Percentiles rank a stretch among this genome's conserved stretches.
Evolutionary conservation across 2,888 invertebrate species (phyloP).

Genomic region (Biston betularia): DNA sequence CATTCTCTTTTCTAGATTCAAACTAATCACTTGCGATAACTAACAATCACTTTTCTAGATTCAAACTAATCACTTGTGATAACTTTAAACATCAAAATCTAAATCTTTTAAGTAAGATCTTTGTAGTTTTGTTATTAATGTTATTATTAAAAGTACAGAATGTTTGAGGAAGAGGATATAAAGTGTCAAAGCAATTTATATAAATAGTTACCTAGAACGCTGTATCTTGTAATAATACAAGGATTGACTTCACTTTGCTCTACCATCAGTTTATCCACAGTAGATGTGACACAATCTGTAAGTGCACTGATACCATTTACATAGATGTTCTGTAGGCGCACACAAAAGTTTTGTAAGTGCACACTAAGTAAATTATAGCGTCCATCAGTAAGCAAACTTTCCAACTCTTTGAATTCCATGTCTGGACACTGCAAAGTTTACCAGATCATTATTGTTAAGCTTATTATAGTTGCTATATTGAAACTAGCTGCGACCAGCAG

Average conservation of each 20-base stretch:
- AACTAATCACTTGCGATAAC: too few relatives aligned
- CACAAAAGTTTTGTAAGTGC: conserved; percentile 87
- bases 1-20: too few relatives aligned
- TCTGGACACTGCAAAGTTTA: conserved; percentile 88
- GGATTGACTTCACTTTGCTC: conserved; percentile 79
- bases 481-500: too few relatives aligned
- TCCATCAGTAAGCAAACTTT: conserved; percentile 87
- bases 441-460: background rate
- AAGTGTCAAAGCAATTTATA: background rate
- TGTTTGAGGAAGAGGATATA: too few relatives aligned
- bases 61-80: too few relatives aligned
- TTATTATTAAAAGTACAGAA: too few relatives aligned
- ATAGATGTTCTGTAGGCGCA: conserved; percentile 85
- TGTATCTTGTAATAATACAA: conserved; percentile 87
- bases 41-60: too few relatives aligned
- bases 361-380: conserved; percentile 86
- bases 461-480: background rate
- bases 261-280: conserved; percentile 87
- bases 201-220: conserved; percentile 87
- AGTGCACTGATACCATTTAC: conserved; percentile 88
- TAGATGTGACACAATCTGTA: conserved; percentile 87
- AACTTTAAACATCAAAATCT: too few relatives aligned
- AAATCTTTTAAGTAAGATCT: too few relatives aligned
- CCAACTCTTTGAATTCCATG: conserved; percentile 89
- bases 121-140: too few relatives aligned